A percentile compares a stretch with the other conserved stretches of the same genome.
Conservation (phyloP, 2,888 invertebrate genomes). For the Schizotus pectinicornis region DNA sequence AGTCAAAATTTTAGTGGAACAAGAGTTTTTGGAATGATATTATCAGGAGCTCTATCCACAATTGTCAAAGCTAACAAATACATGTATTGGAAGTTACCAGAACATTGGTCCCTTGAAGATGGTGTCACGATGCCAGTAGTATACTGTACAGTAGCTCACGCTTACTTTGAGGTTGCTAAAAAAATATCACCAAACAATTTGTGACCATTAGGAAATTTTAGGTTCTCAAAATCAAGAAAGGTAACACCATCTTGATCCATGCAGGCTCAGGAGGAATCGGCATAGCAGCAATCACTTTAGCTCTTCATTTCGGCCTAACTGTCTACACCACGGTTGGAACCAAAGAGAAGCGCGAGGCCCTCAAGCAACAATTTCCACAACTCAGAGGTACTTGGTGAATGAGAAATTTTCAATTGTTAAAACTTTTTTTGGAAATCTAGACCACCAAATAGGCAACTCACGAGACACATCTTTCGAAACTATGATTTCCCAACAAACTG, state of each 20-base stretch:
- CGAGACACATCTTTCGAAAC: conserved; percentile 88
- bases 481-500: conserved; percentile 78
- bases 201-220: too few species aligned
- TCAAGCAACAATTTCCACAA: conserved; percentile 82
- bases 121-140: conserved; percentile 71
- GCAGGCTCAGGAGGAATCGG: conserved; percentile 81
- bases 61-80: not conserved
- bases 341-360: conserved; percentile 80
- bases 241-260: conserved; percentile 41
- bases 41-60: not conserved
- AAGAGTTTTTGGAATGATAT: conserved; percentile 51
- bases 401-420: conserved; percentile 65
- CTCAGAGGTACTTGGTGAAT: conserved; percentile 60
- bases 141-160: conserved; percentile 62
- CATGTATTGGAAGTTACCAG: conserved; percentile 54
- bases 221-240: conserved; percentile 2
- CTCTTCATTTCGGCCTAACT: conserved; percentile 80
- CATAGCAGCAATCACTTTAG: conserved; percentile 91
- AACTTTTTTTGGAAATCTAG: conserved; percentile 47
- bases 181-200: not conserved
- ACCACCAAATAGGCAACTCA: conserved; percentile 83
- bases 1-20: not conserved
- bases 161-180: not conserved
- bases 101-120: conserved; percentile 66
- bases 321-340: conserved; percentile 93